Percentiles rank a stretch among this genome's conserved stretches.
phyloP scores from a whole-genome alignment of 2,888 invertebrate genomes.

The Morpho achilles region DNA sequence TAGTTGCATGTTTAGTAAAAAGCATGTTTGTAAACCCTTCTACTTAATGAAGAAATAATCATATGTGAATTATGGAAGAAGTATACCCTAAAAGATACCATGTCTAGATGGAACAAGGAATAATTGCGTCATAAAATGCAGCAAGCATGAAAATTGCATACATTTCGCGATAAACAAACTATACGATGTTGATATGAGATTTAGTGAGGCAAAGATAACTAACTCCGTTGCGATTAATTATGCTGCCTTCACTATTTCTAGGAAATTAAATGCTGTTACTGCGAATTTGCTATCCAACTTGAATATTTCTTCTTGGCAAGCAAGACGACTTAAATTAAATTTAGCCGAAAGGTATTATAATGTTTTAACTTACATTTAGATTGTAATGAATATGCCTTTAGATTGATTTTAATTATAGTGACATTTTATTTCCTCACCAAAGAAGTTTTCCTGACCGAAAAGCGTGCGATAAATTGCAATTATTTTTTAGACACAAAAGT shows the following conservation, averaged over 20 bases:
- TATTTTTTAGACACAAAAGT: too few species aligned
- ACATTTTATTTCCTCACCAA: too few species aligned
- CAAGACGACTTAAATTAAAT: constrained; percentile 10
- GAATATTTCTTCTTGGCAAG: constrained; percentile 14
- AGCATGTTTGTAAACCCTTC: too few species aligned
- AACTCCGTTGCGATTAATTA: constrained; percentile 15
- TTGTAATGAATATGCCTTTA: too few species aligned
- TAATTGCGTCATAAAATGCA: constrained; percentile 2
- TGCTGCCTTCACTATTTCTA: constrained; percentile 14
- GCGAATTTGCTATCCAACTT: constrained; percentile 12
- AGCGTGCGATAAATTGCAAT: too few species aligned
- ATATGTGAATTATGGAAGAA: too few species aligned
- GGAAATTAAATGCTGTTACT: constrained; percentile 15
- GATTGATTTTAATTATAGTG: too few species aligned
- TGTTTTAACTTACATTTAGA: constrained; percentile 4
- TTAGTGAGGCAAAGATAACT: constrained; percentile 12
- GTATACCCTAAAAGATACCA: too few species aligned
- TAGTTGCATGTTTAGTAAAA: too few species aligned
- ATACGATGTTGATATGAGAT: constrained; percentile 14
- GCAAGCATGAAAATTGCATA: constrained; percentile 10
- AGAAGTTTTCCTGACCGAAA: too few species aligned
- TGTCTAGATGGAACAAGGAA: too few species aligned
- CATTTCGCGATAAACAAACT: constrained; percentile 14
- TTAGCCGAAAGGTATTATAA: constrained; percentile 10
- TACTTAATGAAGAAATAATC: too few species aligned